A percentile compares a stretch with the other conserved stretches of the same genome.
These are phyloP conservation scores for Nomada fabriciana DNA, from an alignment of 2,888 invertebrate species.

Conservation along the genomic window DNA sequence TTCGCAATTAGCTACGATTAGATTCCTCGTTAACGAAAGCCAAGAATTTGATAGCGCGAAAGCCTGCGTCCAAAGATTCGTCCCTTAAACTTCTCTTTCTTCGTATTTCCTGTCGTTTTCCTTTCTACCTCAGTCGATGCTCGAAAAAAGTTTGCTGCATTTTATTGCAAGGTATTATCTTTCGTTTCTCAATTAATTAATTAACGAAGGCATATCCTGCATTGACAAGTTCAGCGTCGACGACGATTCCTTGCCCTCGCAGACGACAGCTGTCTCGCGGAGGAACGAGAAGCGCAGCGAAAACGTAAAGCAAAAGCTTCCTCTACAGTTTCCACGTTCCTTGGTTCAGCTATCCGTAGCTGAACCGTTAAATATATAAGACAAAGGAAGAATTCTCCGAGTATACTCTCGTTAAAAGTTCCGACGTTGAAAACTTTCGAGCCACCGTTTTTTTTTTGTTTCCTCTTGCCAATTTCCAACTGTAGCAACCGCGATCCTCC, in stretches of 20 bases:
- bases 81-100: constrained; percentile 20
- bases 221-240: neutral
- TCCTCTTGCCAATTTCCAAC: constrained; percentile 6
- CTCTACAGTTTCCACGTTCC: neutral
- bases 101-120: neutral
- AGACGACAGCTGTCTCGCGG: neutral
- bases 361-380: constrained; percentile 27
- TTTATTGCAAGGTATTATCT: constrained; percentile 54
- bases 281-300: neutral
- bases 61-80: neutral
- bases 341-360: constrained; percentile 3
- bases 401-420: constrained; percentile 64
- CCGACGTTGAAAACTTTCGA: constrained; percentile 54
- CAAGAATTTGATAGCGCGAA: no score
- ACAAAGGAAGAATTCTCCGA: constrained; percentile 39
- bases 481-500: constrained; percentile 9
- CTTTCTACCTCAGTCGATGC: neutral
- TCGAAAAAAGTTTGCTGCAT: constrained; percentile 32
- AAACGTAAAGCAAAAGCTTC: neutral
- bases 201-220: constrained; percentile 7
- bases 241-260: neutral
- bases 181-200: constrained; percentile 34
- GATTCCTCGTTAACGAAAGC: no score
- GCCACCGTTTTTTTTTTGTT: constrained; percentile 47
- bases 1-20: no score